Percentiles rank a stretch among this genome's conserved stretches.
phyloP scores from a whole-genome alignment of 2,113 vertebrate species.

The Planiliza haematocheilus region DNA sequence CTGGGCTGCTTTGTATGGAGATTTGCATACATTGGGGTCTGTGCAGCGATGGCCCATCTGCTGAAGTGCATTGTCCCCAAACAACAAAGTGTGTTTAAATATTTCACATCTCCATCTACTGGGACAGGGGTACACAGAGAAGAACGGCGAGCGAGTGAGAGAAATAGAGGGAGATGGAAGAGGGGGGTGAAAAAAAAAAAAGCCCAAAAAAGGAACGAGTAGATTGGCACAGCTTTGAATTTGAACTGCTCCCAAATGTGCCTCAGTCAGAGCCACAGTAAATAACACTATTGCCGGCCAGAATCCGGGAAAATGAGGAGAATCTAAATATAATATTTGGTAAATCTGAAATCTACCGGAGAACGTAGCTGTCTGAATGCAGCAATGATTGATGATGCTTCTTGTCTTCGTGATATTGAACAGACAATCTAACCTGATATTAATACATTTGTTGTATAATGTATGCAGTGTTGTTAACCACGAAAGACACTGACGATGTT shows the following conservation, averaged over 20 bases:
- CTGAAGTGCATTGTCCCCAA: constrained; percentile 88
- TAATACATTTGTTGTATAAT: constrained; percentile 35
- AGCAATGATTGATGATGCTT: constrained; percentile 6
- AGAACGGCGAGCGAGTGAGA: constrained; percentile 56
- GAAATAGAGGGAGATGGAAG: constrained; percentile 65
- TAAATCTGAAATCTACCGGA: constrained; percentile 53
- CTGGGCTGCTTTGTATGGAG: constrained; percentile 93
- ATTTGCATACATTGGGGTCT: constrained; percentile 91
- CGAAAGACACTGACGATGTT: constrained; percentile 26
- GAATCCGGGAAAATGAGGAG: constrained; percentile 72
- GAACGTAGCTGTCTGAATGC: constrained; percentile 36
- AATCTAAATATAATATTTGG: constrained; percentile 79
- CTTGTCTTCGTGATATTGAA: not conserved
- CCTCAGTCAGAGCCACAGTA: constrained; percentile 81
- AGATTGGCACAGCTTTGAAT: constrained; percentile 85
- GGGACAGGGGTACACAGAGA: constrained; percentile 73
- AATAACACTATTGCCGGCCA: constrained; percentile 80
- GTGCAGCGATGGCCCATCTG: constrained; percentile 93
- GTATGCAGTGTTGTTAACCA: constrained; percentile 31
- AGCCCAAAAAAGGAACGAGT: constrained; percentile 70
- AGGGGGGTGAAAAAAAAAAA: constrained; percentile 42
- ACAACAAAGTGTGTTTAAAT: constrained; percentile 93
- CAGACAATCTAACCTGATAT: constrained; percentile 19
- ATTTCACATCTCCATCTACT: constrained; percentile 88
- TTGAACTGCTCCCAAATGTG: constrained; percentile 86